These are phyloP conservation scores for Prinia subflava DNA, from an alignment of 2,113 vertebrate genomes.

Conservation along the genomic window DNA sequence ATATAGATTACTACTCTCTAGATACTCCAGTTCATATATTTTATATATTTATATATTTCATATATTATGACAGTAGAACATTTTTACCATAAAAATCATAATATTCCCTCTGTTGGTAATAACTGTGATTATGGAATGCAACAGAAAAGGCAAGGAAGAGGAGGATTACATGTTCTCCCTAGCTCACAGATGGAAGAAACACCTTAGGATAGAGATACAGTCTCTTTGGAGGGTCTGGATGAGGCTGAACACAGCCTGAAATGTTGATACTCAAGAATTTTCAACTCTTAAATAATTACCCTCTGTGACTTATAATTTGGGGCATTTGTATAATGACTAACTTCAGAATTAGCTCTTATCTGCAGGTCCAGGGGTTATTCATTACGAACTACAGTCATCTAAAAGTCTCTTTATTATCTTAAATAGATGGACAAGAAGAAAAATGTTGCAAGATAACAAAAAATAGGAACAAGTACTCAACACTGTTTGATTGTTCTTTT, in stretches of 20 bases:
- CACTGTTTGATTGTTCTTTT: background rate
- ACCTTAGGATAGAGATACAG: background rate
- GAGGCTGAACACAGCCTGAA: background rate
- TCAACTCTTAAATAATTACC: background rate
- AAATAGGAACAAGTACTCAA: background rate
- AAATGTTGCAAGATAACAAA: background rate
- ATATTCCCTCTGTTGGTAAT: background rate
- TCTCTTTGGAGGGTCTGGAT: background rate
- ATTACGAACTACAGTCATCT: background rate
- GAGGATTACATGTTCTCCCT: background rate
- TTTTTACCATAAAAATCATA: background rate
- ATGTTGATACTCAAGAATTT: background rate
- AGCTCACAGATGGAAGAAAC: background rate
- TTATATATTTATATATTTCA: too few relatives aligned
- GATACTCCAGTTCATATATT: background rate
- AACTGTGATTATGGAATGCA: background rate
- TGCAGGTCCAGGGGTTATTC: background rate
- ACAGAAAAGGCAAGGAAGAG: accelerated
- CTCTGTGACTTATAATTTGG: background rate
- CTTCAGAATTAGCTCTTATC: background rate
- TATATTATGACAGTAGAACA: background rate
- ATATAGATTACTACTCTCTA: background rate
- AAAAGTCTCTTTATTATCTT: background rate
- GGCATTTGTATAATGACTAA: background rate
- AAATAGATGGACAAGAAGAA: background rate